Evolutionary conservation across 2,797 vertebrate species (phyloP).

Genomic region (Peromyscus eremicus): DNA sequence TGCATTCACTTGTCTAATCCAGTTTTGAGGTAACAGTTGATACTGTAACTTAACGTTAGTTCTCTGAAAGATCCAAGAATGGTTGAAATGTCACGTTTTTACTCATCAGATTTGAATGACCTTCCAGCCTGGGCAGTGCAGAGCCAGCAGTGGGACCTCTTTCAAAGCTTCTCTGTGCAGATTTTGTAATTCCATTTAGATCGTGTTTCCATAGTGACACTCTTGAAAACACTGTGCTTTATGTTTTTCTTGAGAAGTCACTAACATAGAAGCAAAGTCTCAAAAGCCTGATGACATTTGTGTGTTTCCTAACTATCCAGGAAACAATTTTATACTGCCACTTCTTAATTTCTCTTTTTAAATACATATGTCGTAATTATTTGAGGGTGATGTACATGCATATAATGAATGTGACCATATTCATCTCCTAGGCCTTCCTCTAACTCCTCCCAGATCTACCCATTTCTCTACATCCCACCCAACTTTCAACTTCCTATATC

Average conservation of each 20-base stretch:
- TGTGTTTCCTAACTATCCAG: neutral
- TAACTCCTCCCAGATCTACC: neutral
- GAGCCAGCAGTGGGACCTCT: neutral
- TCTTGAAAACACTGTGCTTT: neutral
- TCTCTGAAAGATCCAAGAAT: neutral
- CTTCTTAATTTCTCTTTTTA: neutral
- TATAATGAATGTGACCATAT: neutral
- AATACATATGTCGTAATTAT: neutral
- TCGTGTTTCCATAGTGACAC: neutral
- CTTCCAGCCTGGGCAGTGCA: neutral
- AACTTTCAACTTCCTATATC: neutral
- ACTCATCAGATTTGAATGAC: neutral
- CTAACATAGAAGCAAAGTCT: neutral
- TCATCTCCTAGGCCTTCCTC: neutral
- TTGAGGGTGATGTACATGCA: neutral
- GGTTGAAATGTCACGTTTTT: neutral
- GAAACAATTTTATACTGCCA: neutral
- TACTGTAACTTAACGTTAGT: neutral
- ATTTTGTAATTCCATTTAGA: neutral
- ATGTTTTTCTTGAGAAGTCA: neutral
- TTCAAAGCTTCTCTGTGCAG: neutral
- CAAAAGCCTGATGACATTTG: neutral
- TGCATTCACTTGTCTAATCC: neutral
- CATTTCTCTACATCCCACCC: neutral
- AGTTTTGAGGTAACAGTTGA: neutral